Evolutionary conservation across 2,113 vertebrate genomes (phyloP).

Genomic region (Eubucco bourcierii): DNA sequence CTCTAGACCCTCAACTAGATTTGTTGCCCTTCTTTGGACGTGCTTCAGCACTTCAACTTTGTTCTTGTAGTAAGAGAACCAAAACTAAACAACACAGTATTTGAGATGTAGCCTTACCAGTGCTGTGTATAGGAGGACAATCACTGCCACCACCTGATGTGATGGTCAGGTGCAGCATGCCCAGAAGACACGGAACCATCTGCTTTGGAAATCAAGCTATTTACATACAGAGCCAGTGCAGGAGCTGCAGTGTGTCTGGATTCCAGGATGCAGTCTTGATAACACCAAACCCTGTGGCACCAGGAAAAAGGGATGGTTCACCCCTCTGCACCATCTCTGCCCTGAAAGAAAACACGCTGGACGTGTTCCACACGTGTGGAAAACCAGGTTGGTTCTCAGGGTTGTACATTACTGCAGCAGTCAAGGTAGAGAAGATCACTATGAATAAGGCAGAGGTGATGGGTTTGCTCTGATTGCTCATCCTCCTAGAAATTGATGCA

Average conservation of each 20-base stretch:
- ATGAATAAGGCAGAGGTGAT: background rate
- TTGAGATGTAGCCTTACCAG: background rate
- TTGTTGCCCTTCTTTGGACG: background rate
- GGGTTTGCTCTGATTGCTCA: background rate
- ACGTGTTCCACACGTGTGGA: background rate
- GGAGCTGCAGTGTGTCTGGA: accelerated
- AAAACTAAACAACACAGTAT: background rate
- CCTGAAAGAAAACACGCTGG: no score
- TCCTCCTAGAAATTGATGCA: background rate
- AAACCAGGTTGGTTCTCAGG: background rate
- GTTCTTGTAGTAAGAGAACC: background rate
- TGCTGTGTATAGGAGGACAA: background rate
- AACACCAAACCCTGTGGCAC: background rate
- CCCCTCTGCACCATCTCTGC: background rate
- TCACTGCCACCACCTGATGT: background rate
- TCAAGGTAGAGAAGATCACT: background rate
- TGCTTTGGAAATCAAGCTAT: background rate
- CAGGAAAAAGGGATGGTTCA: background rate
- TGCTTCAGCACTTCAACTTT: background rate
- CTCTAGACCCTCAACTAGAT: background rate
- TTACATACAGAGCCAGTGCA: background rate
- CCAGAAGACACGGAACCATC: no score
- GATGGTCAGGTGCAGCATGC: background rate
- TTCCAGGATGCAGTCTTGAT: background rate
- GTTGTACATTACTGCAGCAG: accelerated